phyloP scores from a whole-genome alignment of 2,888 invertebrate genomes.

The Eremobia ochroleuca region DNA sequence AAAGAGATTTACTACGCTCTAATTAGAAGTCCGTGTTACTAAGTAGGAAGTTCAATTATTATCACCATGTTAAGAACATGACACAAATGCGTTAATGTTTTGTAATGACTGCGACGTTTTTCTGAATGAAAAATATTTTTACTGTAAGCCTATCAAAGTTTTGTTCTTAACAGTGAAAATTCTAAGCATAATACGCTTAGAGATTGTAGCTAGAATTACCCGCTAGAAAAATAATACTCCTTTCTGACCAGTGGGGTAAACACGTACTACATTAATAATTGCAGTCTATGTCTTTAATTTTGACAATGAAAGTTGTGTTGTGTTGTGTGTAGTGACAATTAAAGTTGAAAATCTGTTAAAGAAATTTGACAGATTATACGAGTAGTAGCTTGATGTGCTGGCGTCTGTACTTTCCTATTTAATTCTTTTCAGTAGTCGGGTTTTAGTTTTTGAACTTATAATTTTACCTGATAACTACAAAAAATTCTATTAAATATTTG shows the following conservation, averaged over 20 bases:
- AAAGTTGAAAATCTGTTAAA: too few species aligned
- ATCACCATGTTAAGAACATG: conserved; percentile 42
- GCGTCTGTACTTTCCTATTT: too few species aligned
- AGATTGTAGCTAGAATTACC: neutral
- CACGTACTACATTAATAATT: neutral
- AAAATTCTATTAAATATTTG: neutral
- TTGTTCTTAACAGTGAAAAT: neutral
- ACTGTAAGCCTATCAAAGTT: neutral
- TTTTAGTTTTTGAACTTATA: too few species aligned
- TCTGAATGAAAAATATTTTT: neutral
- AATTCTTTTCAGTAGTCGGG: too few species aligned
- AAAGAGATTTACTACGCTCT: conserved; percentile 65
- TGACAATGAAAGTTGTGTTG: too few species aligned
- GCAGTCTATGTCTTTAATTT: neutral
- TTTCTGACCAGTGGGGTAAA: neutral
- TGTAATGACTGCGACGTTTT: conserved; percentile 3
- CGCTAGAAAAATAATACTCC: neutral
- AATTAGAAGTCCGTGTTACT: conserved; percentile 49
- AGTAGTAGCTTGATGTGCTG: too few species aligned
- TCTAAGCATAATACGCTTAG: neutral
- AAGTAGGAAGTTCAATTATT: conserved; percentile 47
- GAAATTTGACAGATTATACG: too few species aligned
- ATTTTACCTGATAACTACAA: neutral
- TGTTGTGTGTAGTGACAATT: too few species aligned
- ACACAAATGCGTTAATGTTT: conserved; percentile 31